Percentiles rank a stretch among this genome's conserved stretches.
Conservation (phyloP, 2,888 invertebrate species). For the Schizaphis graminum region DNA sequence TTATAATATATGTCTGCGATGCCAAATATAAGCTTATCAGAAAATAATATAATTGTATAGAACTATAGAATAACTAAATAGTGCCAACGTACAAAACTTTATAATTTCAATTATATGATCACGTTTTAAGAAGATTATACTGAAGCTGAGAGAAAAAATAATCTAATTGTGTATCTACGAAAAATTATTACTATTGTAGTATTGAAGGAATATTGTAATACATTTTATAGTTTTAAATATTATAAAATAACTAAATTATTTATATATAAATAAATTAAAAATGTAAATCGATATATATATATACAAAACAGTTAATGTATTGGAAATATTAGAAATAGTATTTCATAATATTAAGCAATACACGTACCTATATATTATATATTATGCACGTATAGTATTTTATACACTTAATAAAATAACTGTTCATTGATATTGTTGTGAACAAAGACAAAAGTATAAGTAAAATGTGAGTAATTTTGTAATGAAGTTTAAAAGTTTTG, state of each 20-base stretch:
- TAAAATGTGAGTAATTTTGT: slow-evolving; percentile 22
- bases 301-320: background rate
- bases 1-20: background rate
- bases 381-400: background rate
- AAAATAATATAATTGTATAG: background rate
- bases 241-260: background rate
- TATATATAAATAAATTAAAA: background rate
- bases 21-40: background rate
- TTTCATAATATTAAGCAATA: background rate
- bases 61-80: background rate
- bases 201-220: background rate
- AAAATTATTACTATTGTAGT: background rate
- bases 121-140: background rate
- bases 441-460: background rate
- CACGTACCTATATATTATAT: background rate
- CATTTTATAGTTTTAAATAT: background rate
- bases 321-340: background rate
- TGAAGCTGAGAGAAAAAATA: background rate
- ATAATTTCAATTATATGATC: background rate
- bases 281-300: background rate
- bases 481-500: slow-evolving; percentile 29
- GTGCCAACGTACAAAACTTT: background rate
- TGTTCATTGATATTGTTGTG: background rate
- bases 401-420: background rate
- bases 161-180: background rate